Percentiles rank a stretch among this genome's conserved stretches.
phyloP scores from a whole-genome alignment of 2,797 vertebrate genomes.

The Chelonia mydas region DNA sequence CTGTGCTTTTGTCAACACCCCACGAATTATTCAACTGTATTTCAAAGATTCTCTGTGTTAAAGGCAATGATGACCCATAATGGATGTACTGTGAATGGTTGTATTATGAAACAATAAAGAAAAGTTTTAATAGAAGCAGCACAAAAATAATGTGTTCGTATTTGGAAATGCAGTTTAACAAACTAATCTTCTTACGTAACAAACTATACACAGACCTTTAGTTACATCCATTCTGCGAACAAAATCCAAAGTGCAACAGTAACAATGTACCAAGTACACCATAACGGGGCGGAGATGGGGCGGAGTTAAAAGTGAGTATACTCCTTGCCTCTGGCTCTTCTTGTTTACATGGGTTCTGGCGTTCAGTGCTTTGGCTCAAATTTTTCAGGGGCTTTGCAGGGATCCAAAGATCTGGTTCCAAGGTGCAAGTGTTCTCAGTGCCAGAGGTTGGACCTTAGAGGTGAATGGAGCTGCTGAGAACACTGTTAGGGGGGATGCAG shows the following conservation, averaged over 20 bases:
- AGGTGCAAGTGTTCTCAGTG: no score
- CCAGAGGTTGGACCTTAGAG: neutral
- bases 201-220: neutral
- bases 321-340: no score
- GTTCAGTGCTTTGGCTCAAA: no score
- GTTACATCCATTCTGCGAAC: neutral
- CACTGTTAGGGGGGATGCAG: no score
- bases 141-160: neutral
- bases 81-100: neutral
- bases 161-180: neutral
- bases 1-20: neutral
- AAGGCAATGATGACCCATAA: neutral
- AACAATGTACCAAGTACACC: neutral
- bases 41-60: neutral
- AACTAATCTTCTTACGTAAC: neutral
- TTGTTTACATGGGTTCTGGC: no score
- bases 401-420: no score
- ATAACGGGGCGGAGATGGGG: neutral
- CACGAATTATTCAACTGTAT: neutral
- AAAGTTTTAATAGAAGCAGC: neutral
- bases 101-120: neutral
- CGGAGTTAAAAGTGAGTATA: no score
- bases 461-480: neutral
- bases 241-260: neutral
- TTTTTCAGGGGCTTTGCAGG: no score